Evolutionary conservation across 2,888 invertebrate genomes (phyloP), one percentile per base, ranked within the genome.

Genomic region (Rapana venosa): DNA sequence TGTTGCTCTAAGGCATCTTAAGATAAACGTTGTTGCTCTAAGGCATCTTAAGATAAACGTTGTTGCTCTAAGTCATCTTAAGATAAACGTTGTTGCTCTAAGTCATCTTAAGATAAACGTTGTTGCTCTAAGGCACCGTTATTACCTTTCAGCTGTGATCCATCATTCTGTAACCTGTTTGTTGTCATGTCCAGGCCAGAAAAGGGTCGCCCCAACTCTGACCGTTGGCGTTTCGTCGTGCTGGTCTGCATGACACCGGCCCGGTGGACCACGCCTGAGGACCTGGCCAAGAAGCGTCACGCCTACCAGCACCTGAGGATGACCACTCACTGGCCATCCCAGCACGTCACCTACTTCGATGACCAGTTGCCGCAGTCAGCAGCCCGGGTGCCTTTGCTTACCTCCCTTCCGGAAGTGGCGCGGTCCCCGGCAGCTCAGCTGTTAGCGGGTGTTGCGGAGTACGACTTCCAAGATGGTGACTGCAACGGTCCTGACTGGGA

Each of bases 231-330:
- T n/a, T 95, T 91, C 88, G 93, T 93, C 83, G 92, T 93, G 0
- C 95, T 95, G 88, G 94, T 94, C 22, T 94, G 94, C 90, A 95
- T 95, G 95, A 92, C 93, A 0, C 95, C 95, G 0, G 94, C 94
- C 0, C 91, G 91, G 17, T 95, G 95, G 95, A 93, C 94, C 22
- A 90, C 90, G 1, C 81, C 92, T 47, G 66, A 91, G 26, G 94
- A 94, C 81, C 79, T 94, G 32, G 84, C 91, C 26, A 70, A 90
- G 15, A 95, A 94, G 90, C 90, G 91, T 30, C 81, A 93, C 74
- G 94, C 94, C 5, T 95, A 94, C 88, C 58, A 92, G 5, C 89
- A 93, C 15, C 90, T 93, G 83, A 84, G 66, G 0, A 92, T 93
- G 89, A 93, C 94, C 6, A 92, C 93, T 17, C 95, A 95, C 79